Conservation (phyloP, 2,888 invertebrate species). For the Stenichneumon culpator region DNA sequence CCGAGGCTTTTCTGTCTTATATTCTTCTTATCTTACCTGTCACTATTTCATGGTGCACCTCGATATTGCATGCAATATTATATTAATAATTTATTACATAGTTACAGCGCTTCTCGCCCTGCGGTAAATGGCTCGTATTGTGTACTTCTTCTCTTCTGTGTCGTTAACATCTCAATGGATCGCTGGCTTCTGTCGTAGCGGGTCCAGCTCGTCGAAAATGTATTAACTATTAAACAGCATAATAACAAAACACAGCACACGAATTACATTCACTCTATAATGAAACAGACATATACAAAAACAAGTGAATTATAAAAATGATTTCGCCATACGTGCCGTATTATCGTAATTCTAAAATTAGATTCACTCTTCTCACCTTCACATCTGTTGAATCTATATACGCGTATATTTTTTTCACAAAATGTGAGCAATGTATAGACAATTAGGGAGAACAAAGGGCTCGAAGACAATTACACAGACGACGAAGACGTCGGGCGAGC, state of each 20-base stretch:
- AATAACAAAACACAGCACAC: not conserved
- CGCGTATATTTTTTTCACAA: constrained; percentile 54
- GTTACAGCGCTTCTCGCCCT: constrained; percentile 36
- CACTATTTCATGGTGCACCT: constrained; percentile 56
- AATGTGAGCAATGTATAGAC: constrained; percentile 16
- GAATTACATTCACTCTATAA: not conserved
- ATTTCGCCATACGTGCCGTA: constrained; percentile 58
- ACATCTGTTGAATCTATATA: constrained; percentile 42
- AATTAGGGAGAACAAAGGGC: constrained; percentile 32
- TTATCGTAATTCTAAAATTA: constrained; percentile 56
- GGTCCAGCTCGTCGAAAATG: constrained; percentile 62
- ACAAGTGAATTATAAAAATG: not conserved
- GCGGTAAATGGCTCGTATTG: constrained; percentile 37
- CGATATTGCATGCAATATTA: constrained; percentile 59
- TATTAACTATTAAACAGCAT: not conserved
- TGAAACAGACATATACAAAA: not conserved
- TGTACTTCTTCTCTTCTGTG: constrained; percentile 56
- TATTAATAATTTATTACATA: not conserved
- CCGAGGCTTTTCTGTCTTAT: constrained; percentile 21
- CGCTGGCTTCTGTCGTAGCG: constrained; percentile 41
- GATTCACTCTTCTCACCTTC: constrained; percentile 36
- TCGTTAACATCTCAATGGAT: constrained; percentile 40
- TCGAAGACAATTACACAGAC: constrained; percentile 14
- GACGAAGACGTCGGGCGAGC: constrained; percentile 45
- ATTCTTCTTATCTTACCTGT: constrained; percentile 46